Base-by-base conservation (phyloP, 2,113 vertebrate genomes). In the Macrotis lagotis region DNA sequence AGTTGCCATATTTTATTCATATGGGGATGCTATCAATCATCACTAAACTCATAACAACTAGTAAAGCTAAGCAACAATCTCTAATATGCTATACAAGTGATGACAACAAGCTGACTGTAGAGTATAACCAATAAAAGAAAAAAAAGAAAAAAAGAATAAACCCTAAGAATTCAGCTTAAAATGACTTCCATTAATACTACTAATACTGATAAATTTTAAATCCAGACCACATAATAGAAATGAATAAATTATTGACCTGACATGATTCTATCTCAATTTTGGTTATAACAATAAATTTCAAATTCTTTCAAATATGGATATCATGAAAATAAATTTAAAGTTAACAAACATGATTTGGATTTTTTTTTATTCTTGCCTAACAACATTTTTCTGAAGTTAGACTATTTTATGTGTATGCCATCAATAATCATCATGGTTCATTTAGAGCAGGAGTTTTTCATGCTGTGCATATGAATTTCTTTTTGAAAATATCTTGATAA, bases 371-470 rank as follows among this genome's bases (percentile, higher is more conserved):
- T 74, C 25, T 93, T 90, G 50, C 6, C 52, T 44, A 89, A 53
- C 51, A 28, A 96, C 50, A 90, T 96, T 91, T 91, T 90, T 91
- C 6, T 49, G 19, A 50, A 50, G 0, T 37, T 92, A 74, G 24
- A 89, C n/a, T 90, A 48, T 31, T 28, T 91, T 10, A 19, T 37
- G 25, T 52, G 92, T 28, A 89, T 19, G 37, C 31, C 52, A 53
- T n/a, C 48, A 92, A 83, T 3, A 83, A 51, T 44, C 6, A 14
- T 44, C 37, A 1, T 83, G 66, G 6, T 83, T 83, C 19, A 83
- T 44, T 83, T 83, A 83, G n/a, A 83, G 7, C 7, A 83, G n/a
- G n/a, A 44, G 19, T 83, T 83, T 19, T 44, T 83, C 5, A 44
- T 83, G 16, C 24, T 22, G 6, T 22, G 66, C 16, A 1, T 14